Conservation (phyloP, 2,113 vertebrate genomes). For the Solea solea region DNA sequence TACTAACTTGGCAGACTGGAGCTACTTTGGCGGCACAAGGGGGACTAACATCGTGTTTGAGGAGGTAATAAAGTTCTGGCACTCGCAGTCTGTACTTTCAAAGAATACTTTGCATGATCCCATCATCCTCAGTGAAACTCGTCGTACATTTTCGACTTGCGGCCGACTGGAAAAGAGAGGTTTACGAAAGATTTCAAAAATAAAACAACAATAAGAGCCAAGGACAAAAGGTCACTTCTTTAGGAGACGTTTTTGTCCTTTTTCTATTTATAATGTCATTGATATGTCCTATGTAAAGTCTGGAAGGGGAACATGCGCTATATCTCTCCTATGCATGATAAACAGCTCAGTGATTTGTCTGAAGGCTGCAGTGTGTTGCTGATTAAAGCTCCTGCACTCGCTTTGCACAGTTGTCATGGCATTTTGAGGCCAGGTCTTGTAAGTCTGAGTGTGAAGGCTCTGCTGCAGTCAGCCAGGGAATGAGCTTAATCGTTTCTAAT, state of each 20-base stretch:
- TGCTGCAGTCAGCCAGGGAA: constrained; percentile 44
- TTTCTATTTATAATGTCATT: too few relatives aligned
- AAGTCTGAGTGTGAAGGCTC: constrained; percentile 9
- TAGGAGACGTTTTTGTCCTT: neutral
- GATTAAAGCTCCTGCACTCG: neutral
- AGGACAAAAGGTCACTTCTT: neutral
- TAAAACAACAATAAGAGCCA: neutral
- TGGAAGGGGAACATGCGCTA: neutral
- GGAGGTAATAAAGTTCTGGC: neutral
- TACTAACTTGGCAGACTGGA: neutral
- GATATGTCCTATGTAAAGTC: too few relatives aligned
- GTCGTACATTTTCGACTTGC: neutral
- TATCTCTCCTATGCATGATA: neutral
- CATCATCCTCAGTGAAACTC: neutral
- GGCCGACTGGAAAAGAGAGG: neutral
- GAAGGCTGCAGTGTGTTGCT: constrained; percentile 2
- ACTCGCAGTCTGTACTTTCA: neutral
- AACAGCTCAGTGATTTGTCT: neutral
- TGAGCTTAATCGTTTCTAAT: constrained; percentile 61
- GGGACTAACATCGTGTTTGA: neutral
- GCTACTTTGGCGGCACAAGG: too few relatives aligned
- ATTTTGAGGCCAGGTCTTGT: constrained; percentile 40
- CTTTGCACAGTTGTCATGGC: constrained; percentile 18
- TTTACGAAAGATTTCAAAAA: neutral
- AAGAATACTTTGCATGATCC: neutral